Evolutionary conservation across 2,888 invertebrate species (phyloP).

Genomic region (Cheilosia scutellata): DNA sequence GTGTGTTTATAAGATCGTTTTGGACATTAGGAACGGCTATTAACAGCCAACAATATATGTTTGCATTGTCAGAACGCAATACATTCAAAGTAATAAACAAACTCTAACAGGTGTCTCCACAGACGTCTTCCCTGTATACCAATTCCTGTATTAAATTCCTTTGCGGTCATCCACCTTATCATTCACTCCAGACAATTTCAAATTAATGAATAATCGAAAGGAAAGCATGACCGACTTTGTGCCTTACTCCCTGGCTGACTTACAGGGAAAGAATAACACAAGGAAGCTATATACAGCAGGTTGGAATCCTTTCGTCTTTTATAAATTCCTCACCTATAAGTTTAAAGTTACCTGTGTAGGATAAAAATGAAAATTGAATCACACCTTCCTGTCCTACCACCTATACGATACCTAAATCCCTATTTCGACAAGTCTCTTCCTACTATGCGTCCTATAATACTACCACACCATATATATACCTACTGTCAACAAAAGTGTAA

Average conservation of each 20-base stretch:
- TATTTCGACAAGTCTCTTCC: constrained; percentile 7
- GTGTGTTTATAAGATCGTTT: too few species aligned
- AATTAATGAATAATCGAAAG: constrained; percentile 46
- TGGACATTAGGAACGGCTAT: too few species aligned
- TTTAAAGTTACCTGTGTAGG: background rate
- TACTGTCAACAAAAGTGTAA: constrained; percentile 66
- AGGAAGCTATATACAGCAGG: background rate
- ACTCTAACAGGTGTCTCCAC: background rate
- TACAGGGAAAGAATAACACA: constrained; percentile 21
- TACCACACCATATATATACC: background rate
- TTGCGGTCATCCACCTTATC: constrained; percentile 53
- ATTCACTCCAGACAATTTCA: constrained; percentile 41
- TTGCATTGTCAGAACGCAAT: too few species aligned
- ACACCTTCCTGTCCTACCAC: background rate
- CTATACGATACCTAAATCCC: background rate
- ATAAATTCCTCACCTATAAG: background rate
- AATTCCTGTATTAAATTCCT: constrained; percentile 26
- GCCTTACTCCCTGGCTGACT: constrained; percentile 22
- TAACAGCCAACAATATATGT: too few species aligned
- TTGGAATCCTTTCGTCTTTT: constrained; percentile 38
- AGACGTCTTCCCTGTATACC: background rate
- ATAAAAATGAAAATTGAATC: constrained; percentile 4
- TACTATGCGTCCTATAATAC: background rate
- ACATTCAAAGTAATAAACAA: too few species aligned
- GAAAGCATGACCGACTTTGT: constrained; percentile 45